phyloP scores from a whole-genome alignment of 2,797 vertebrate genomes.

The Pseudomugil gertrudae region DNA sequence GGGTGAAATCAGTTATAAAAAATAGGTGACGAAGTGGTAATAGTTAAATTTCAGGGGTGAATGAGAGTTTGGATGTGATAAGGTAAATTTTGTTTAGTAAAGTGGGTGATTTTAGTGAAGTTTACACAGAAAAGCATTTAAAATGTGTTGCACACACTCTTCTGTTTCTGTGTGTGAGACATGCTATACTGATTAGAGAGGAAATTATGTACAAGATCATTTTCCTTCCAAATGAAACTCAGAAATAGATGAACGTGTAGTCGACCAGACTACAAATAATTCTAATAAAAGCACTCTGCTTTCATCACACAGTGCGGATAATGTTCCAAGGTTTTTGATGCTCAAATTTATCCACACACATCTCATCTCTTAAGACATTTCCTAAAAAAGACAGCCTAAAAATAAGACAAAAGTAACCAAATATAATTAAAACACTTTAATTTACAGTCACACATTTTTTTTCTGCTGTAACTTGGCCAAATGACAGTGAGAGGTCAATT shows the following conservation, averaged over 20 bases:
- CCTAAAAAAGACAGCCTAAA: conserved; percentile 10
- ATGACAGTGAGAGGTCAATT: conserved; percentile 7
- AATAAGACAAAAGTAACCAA: neutral
- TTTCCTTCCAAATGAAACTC: too few relatives aligned
- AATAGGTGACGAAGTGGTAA: too few relatives aligned
- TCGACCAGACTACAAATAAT: neutral
- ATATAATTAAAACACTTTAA: neutral
- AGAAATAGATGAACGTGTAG: neutral
- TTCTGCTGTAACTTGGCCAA: neutral
- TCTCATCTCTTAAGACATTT: neutral
- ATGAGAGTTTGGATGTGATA: too few relatives aligned
- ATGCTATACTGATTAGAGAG: too few relatives aligned
- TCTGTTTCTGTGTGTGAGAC: too few relatives aligned
- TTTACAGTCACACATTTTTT: neutral
- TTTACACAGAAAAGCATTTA: too few relatives aligned
- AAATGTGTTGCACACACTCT: too few relatives aligned
- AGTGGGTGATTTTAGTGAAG: too few relatives aligned
- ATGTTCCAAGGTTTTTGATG: neutral
- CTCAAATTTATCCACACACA: neutral
- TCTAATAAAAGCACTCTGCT: neutral
- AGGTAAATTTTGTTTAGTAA: too few relatives aligned
- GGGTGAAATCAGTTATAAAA: too few relatives aligned
- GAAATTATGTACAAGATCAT: too few relatives aligned
- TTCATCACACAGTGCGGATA: neutral
- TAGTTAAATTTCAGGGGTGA: too few relatives aligned